A percentile compares a stretch with the other conserved stretches of the same genome.
Evolutionary conservation across 2,888 invertebrate genomes (phyloP).

Genomic region (Aspidiotus rigidus): DNA sequence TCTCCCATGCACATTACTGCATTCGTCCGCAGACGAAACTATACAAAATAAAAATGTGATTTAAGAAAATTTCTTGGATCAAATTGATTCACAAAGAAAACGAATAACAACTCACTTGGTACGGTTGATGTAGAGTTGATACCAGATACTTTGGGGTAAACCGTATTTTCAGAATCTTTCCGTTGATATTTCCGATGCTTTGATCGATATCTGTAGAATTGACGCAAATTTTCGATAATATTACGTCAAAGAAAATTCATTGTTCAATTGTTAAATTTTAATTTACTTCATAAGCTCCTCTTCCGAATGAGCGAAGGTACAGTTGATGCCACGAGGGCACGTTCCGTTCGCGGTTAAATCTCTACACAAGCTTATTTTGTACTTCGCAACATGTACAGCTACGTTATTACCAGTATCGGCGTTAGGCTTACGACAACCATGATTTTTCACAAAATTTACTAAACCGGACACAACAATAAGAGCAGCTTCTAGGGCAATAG

Average conservation of each 20-base stretch:
- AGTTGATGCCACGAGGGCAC: conserved; percentile 77
- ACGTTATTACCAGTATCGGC: conserved; percentile 21
- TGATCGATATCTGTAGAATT: conserved; percentile 22
- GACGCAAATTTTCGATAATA: background rate
- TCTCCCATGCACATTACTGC: conserved; percentile 8
- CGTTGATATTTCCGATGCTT: conserved; percentile 28
- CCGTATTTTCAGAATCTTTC: conserved; percentile 19
- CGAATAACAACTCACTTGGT: no score
- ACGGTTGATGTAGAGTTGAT: no score
- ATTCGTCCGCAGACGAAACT: conserved; percentile 24
- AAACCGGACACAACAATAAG: conserved; percentile 64
- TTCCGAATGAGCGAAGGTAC: conserved; percentile 86
- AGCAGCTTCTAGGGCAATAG: conserved; percentile 58
- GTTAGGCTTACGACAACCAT: conserved; percentile 50
- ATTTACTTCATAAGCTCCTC: conserved; percentile 71
- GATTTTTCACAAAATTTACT: conserved; percentile 66
- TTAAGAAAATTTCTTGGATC: background rate
- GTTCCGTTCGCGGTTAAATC: conserved; percentile 68
- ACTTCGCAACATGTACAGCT: conserved; percentile 33
- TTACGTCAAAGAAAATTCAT: no score
- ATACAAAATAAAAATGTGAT: background rate
- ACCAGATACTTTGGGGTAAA: background rate
- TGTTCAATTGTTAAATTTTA: no score
- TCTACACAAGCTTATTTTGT: conserved; percentile 58
- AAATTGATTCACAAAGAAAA: no score